Base-by-base conservation (phyloP, 1,140 invertebrate genomes). In the Drosophila baimaii region DNA sequence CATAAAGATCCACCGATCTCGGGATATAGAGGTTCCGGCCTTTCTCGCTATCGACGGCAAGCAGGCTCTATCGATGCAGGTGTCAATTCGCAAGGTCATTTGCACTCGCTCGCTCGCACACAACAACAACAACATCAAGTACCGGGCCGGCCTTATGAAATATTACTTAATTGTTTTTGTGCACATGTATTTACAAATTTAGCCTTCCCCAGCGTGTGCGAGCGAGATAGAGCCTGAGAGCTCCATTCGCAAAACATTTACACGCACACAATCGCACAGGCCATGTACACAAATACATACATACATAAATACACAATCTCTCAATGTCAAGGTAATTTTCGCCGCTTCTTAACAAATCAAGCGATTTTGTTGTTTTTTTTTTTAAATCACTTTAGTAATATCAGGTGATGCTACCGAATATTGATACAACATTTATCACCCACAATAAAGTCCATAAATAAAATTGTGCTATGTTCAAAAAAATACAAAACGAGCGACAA, bases 301-400 rank as follows among this genome's bases (percentile, higher is more conserved):
- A 46, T 13, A 55, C 37, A 71, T 25, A 56, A 41, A 52, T 19
- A 46, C 23, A 31, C 59, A 46, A 51, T 65, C 54, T 70, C 56
- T 89, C 84, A 89, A 89, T 89, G 84, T 89, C 84, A 89, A 89
- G 84, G 84, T 78, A 79, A 79, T 66, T 64, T 52, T 77, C 37
- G 58, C 39, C 56, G 73, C 46, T 46, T 19, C 44, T 68, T 54
- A 68, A 52, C 23, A 41, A 66, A 54, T 39, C 47, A 49, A 51
- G 49, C 79, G 19, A 70, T n/a, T 35, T 52, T 33, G 12, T 10
- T 12, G 2, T 8, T 44, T 35, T 33, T 54, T 31, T 66, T 77
- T 43, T 65, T 56, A 33, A 76, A 47, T 25, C 46, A 55, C 59
- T 62, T 71, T 39, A 62, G 65, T 59, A 77, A 77, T 65, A 73